Evolutionary conservation across 2,113 vertebrate genomes (phyloP).

Genomic region (Ornithorhynchus anatinus): DNA sequence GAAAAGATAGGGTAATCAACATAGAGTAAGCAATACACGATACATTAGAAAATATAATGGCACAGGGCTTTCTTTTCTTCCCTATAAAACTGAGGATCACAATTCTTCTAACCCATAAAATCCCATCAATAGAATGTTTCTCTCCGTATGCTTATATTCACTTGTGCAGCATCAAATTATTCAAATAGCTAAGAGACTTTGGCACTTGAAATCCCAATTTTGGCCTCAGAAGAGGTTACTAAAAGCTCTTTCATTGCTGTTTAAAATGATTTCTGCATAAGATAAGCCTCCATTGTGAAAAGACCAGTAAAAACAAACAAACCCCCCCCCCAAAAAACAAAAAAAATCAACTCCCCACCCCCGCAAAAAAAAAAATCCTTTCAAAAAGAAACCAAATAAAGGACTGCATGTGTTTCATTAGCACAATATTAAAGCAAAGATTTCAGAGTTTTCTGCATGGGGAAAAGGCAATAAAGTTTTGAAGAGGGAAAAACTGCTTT

Average conservation of each 20-base stretch:
- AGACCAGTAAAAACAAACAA: slow-evolving; percentile 23
- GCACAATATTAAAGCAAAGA: slow-evolving; percentile 69
- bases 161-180: slow-evolving; percentile 13
- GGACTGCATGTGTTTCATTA: slow-evolving; percentile 65
- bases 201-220: slow-evolving; percentile 12
- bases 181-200: slow-evolving; percentile 3
- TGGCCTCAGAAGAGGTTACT: slow-evolving; percentile 30
- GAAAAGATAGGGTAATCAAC: slow-evolving; percentile 62
- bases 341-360: slow-evolving; percentile 56
- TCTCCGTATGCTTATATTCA: slow-evolving; percentile 21
- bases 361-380: slow-evolving; percentile 53
- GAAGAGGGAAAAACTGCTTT: slow-evolving; percentile 77
- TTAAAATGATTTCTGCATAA: background rate
- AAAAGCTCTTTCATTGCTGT: slow-evolving; percentile 2
- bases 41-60: slow-evolving; percentile 64
- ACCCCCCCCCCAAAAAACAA: slow-evolving; percentile 36
- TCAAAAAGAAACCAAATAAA: slow-evolving; percentile 67
- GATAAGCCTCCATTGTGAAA: slow-evolving; percentile 22
- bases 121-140: slow-evolving; percentile 18
- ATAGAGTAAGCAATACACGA: slow-evolving; percentile 63
- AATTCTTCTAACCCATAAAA: slow-evolving; percentile 46
- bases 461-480: slow-evolving; percentile 78
- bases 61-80: slow-evolving; percentile 54
- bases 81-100: slow-evolving; percentile 51
- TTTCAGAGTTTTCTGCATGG: slow-evolving; percentile 63